These are phyloP conservation scores for Alligator sinensis DNA, from an alignment of 2,113 vertebrate genomes.

Conservation along the genomic window DNA sequence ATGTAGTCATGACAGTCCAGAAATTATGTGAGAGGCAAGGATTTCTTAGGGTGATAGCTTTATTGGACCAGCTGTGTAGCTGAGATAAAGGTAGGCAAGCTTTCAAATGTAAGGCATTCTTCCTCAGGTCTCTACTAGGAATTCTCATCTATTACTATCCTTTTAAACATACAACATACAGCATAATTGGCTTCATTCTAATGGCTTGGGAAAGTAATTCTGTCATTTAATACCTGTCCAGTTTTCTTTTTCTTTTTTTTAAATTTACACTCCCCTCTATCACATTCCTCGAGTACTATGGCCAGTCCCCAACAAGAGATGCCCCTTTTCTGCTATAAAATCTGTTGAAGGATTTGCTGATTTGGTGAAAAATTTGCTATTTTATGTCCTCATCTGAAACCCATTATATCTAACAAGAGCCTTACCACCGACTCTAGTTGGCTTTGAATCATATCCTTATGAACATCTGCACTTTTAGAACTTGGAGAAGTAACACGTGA, in stretches of 20 bases:
- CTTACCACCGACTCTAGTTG: neutral
- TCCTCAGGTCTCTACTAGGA: neutral
- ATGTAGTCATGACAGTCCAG: too few species aligned
- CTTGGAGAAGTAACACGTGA: neutral
- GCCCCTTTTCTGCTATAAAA: neutral
- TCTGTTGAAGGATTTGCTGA: neutral
- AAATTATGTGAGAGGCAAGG: too few species aligned
- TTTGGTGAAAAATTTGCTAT: rapidly evolving
- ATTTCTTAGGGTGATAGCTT: too few species aligned
- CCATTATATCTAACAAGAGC: neutral
- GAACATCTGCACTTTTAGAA: neutral
- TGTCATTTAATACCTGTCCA: neutral
- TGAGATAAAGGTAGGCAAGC: too few species aligned
- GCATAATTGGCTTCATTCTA: too few species aligned
- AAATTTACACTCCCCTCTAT: neutral
- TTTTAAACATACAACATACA: too few species aligned
- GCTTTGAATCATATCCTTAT: neutral
- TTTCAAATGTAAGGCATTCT: too few species aligned
- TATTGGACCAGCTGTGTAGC: too few species aligned
- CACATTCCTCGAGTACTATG: neutral
- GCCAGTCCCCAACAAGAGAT: neutral
- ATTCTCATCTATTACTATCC: neutral
- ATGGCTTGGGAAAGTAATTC: neutral
- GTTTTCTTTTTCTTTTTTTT: neutral
- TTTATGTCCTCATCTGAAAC: neutral